Evolutionary conservation across 2,797 vertebrate genomes (phyloP), one percentile per base, ranked within the genome.

Genomic region (Myotis myotis): DNA sequence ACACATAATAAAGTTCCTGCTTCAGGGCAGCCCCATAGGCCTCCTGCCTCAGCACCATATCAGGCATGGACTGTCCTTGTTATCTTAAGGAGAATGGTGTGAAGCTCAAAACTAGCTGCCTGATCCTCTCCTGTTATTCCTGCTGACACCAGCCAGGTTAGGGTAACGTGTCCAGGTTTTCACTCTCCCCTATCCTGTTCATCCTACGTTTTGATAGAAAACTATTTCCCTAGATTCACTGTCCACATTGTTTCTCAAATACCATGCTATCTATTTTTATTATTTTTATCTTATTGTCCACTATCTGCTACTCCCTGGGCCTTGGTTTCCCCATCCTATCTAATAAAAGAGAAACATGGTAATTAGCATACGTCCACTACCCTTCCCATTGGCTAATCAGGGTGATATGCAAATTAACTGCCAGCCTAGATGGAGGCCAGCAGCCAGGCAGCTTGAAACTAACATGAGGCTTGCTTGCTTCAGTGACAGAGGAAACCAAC

Each of bases 211-310:
- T 92, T 60, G 33, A 84, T n/a, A 80, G 64, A 86, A 60, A 85
- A 79, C 11, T 13, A 8, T 66, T 88, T 55, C 22, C 47, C 53
- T 81, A 55, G 28, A 64, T 75, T 75, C 16, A 36, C 38, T 66
- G 20, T 75, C 74, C 83, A 25, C 28, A 5, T 66, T 75, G 9
- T 79, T 94, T 85, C 38, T 83, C 71, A 93, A 91, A 49, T 28
- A 57, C 9, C 16, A 44, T 51, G 33, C 8, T 2, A 75, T 91
- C 74, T 55, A 57, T 6, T 79, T 90, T 90, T 90, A n/a, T 78
- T 78, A 44, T 83, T 86, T 86, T 87, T 80, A 78, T 83, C 70
- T 87, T 68, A 47, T 0, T 22, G 68, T 30, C n/a, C 4, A 78
- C 23, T 49, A 62, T 44, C 5, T 66, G n/a, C 60, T 79, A 66